phyloP scores from a whole-genome alignment of 2,888 invertebrate genomes.

The Platycheirus rosarum region DNA sequence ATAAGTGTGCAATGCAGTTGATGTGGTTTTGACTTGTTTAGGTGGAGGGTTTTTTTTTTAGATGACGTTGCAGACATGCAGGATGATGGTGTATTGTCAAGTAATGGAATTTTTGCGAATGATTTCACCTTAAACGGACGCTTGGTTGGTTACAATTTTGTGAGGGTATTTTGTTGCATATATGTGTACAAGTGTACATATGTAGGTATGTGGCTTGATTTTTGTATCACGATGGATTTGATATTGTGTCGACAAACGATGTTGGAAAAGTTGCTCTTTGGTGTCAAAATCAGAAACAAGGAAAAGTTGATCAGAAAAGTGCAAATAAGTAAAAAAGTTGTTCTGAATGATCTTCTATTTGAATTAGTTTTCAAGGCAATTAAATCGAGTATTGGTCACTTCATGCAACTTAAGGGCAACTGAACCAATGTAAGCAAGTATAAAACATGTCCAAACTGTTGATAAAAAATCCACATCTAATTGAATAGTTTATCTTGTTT shows the following conservation, averaged over 20 bases:
- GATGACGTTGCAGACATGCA: slow-evolving; percentile 69
- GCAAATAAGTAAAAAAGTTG: neutral
- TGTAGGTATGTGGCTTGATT: neutral
- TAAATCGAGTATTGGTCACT: no score
- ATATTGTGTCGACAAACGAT: no score
- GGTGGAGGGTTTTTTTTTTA: slow-evolving; percentile 55
- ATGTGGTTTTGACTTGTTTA: slow-evolving; percentile 71
- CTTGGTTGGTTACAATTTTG: slow-evolving; percentile 54
- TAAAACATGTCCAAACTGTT: no score
- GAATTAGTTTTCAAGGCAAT: no score
- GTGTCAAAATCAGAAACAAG: slow-evolving; percentile 1
- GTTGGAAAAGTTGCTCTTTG: neutral
- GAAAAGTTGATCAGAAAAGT: slow-evolving; percentile 10
- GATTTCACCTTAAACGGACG: slow-evolving; percentile 64
- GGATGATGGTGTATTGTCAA: slow-evolving; percentile 59
- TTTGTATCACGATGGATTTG: no score
- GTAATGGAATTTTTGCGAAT: slow-evolving; percentile 73
- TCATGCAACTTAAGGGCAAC: no score
- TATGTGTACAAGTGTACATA: slow-evolving; percentile 5
- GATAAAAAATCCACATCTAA: no score
- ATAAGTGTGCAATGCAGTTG: slow-evolving; percentile 74
- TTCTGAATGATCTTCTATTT: no score
- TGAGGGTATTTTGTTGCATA: slow-evolving; percentile 15
- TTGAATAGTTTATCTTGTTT: no score
- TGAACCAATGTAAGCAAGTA: no score